Percentiles rank a stretch among this genome's conserved stretches.
Evolutionary conservation across 2,113 vertebrate genomes (phyloP).

Genomic region (Bambusicola thoracicus): DNA sequence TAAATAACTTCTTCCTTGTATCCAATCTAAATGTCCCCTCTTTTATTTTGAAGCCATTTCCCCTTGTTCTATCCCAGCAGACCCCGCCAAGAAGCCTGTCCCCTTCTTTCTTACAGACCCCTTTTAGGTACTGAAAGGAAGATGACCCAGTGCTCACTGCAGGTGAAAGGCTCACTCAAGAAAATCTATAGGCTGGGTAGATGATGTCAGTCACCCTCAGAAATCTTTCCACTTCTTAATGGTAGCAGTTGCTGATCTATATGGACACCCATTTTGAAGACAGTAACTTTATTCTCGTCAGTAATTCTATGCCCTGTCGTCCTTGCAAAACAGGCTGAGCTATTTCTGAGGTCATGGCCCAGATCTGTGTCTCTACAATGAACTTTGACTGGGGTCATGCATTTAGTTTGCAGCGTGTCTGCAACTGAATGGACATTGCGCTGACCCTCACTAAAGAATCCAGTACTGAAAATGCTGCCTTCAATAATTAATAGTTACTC

Average conservation of each 20-base stretch:
- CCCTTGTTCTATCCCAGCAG: no score
- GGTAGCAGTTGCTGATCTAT: slow-evolving; percentile 1
- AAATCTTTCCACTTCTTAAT: not conserved
- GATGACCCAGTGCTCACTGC: not conserved
- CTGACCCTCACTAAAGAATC: slow-evolving; percentile 32
- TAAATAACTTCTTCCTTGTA: no score
- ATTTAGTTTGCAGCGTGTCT: slow-evolving; percentile 34
- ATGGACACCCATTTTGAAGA: not conserved
- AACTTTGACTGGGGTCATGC: slow-evolving; percentile 69
- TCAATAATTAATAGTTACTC: not conserved
- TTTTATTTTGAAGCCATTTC: no score
- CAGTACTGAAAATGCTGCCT: slow-evolving; percentile 28
- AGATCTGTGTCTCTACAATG: slow-evolving; percentile 15
- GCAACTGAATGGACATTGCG: slow-evolving; percentile 6
- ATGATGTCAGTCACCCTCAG: not conserved
- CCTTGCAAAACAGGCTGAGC: slow-evolving; percentile 20
- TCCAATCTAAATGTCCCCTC: no score
- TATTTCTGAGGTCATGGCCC: slow-evolving; percentile 46
- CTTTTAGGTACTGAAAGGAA: no score
- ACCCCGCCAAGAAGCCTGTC: no score
- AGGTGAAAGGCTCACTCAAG: not conserved
- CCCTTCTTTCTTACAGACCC: no score
- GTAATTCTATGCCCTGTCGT: not conserved
- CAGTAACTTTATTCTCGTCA: not conserved
- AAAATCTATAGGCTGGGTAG: not conserved